Evolutionary conservation across 2,113 vertebrate species (phyloP).

Genomic region (Clarias macrocephalus): DNA sequence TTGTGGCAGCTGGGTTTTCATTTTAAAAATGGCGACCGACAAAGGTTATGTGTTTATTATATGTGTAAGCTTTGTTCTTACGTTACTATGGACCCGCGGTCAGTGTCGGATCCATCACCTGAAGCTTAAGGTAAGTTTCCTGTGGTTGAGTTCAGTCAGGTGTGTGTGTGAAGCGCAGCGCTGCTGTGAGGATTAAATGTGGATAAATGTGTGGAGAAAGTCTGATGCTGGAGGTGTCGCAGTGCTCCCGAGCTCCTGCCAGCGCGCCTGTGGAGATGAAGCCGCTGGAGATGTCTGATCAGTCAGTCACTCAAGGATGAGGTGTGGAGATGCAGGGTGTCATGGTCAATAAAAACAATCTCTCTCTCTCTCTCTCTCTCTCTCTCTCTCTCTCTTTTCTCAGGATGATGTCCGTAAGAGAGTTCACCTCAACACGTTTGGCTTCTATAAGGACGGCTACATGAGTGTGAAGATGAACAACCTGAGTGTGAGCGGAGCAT

Average conservation of each 20-base stretch:
- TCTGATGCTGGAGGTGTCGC: neutral
- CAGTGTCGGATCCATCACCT: constrained; percentile 57
- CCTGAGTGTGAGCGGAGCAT: constrained; percentile 66
- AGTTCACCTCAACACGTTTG: constrained; percentile 85
- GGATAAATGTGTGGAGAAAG: neutral
- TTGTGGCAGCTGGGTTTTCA: constrained; percentile 11
- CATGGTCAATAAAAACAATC: neutral
- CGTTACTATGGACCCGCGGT: constrained; percentile 41
- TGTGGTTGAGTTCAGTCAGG: neutral
- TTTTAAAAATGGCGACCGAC: constrained; percentile 59
- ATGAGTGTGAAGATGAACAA: constrained; percentile 78
- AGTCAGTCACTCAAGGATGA: neutral
- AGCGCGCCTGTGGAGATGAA: neutral
- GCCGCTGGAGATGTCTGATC: neutral
- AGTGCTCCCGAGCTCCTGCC: neutral
- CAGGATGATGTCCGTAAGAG: constrained; percentile 83
- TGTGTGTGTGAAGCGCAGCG: neutral
- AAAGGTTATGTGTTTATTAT: constrained; percentile 52
- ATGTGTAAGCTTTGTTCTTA: constrained; percentile 41
- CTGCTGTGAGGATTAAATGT: neutral
- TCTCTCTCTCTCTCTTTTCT: neutral
- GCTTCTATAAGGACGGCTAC: constrained; percentile 82
- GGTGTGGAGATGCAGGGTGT: neutral
- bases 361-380: neutral
- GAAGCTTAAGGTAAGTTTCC: constrained; percentile 52